Conservation (phyloP, 2,888 invertebrate genomes). For the Amblyjoppa fuscipennis region DNA sequence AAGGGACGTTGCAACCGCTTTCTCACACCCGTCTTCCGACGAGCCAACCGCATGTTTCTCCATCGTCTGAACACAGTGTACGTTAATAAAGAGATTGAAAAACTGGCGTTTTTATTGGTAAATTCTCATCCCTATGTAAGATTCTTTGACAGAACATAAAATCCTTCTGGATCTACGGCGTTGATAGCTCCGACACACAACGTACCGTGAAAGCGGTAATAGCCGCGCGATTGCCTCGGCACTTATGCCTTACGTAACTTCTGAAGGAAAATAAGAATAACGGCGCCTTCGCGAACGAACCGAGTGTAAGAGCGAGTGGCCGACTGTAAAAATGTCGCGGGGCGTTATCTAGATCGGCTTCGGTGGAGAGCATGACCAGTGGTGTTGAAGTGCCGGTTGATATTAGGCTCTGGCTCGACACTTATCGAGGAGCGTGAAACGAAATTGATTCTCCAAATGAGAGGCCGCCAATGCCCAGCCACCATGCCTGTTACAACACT, state of each 20-base stretch:
- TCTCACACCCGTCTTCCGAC: background rate
- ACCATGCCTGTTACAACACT: constrained; percentile 19
- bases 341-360: constrained; percentile 42
- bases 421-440: background rate
- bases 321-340: constrained; percentile 49
- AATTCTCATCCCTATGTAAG: background rate
- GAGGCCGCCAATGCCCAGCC: constrained; percentile 24
- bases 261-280: constrained; percentile 45
- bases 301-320: constrained; percentile 29
- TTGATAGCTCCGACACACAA: background rate
- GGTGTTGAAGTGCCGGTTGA: constrained; percentile 48
- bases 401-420: constrained; percentile 27
- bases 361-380: background rate
- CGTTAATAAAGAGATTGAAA: background rate
- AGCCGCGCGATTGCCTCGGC: background rate
- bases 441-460: constrained; percentile 62
- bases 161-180: background rate
- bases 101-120: background rate
- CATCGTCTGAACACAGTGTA: background rate
- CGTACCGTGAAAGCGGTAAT: constrained; percentile 7
- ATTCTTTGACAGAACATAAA: background rate
- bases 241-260: background rate
- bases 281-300: constrained; percentile 12
- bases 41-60: background rate
- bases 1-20: background rate